phyloP scores from a whole-genome alignment of 2,888 invertebrate species.

The Caradrina kadenii region DNA sequence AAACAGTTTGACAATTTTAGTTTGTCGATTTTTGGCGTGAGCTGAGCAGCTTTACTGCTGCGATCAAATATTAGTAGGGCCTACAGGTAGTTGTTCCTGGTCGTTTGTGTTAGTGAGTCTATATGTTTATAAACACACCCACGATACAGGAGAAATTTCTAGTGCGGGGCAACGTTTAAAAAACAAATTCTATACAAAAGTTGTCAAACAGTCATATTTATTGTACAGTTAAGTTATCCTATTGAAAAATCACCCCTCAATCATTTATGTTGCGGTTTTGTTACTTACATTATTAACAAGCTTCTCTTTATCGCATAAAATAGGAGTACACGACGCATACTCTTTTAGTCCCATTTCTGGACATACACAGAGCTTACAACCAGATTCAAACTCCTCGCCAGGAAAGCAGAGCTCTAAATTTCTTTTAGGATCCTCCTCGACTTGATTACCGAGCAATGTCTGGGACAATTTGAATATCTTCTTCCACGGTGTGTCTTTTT shows the following conservation, averaged over 20 bases:
- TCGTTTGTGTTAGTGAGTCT: too few relatives aligned
- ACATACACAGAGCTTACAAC: slow-evolving; percentile 84
- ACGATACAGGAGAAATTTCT: too few relatives aligned
- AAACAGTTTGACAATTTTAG: too few relatives aligned
- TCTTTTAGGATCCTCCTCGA: slow-evolving; percentile 66
- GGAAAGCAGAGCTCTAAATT: slow-evolving; percentile 83
- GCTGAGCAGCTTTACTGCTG: too few relatives aligned
- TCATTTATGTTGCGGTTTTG: slow-evolving; percentile 14
- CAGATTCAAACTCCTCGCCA: slow-evolving; percentile 82
- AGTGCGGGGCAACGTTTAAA: too few relatives aligned
- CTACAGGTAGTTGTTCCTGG: too few relatives aligned
- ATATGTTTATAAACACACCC: too few relatives aligned
- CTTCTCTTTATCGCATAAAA: slow-evolving; percentile 67
- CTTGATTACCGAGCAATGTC: slow-evolving; percentile 69
- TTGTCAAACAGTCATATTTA: too few relatives aligned
- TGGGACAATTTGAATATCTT: slow-evolving; percentile 77
- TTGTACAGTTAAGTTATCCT: too few relatives aligned
- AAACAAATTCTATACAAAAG: too few relatives aligned
- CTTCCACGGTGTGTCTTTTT: slow-evolving; percentile 73
- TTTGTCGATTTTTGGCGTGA: too few relatives aligned
- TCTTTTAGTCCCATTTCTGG: slow-evolving; percentile 82
- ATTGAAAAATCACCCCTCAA: neutral
- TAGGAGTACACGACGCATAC: slow-evolving; percentile 78
- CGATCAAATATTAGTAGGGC: too few relatives aligned
- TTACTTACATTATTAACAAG: slow-evolving; percentile 45